These are phyloP conservation scores for Harlomillsia oculata DNA, from an alignment of 1,140 invertebrate species.

Conservation along the genomic window DNA sequence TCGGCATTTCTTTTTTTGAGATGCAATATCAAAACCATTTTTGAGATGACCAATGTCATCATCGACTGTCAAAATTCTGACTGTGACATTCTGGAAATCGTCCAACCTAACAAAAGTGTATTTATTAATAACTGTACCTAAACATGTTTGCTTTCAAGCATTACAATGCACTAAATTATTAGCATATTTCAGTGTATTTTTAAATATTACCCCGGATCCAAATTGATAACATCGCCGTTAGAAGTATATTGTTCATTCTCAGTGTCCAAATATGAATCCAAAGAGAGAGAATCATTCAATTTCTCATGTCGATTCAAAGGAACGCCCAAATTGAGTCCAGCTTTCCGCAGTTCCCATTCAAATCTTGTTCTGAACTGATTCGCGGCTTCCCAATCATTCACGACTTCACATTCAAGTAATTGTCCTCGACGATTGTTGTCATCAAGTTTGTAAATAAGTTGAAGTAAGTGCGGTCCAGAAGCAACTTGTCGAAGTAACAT, in stretches of 20 bases:
- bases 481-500: conserved; percentile 55
- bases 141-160: not conserved
- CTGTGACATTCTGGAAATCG: conserved; percentile 32
- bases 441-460: conserved; percentile 53
- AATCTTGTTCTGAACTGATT: conserved; percentile 49
- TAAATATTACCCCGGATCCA: conserved; percentile 18
- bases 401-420: conserved; percentile 56
- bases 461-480: conserved; percentile 54
- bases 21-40: conserved; percentile 27
- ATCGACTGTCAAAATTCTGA: conserved; percentile 27
- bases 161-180: not conserved
- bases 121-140: not conserved
- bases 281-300: not conserved
- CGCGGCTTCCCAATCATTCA: conserved; percentile 45
- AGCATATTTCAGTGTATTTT: too few species aligned
- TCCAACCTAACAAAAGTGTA: too few species aligned
- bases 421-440: conserved; percentile 36
- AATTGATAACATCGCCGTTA: conserved; percentile 4
- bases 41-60: conserved; percentile 28
- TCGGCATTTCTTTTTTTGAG: conserved; percentile 34
- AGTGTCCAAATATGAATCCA: not conserved
- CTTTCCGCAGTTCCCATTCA: conserved; percentile 46
- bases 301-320: not conserved
- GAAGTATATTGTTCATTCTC: not conserved
- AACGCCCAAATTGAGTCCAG: conserved; percentile 24